A percentile compares a stretch with the other conserved stretches of the same genome.
Evolutionary conservation across 2,888 invertebrate genomes (phyloP).

Genomic region (Corbicula japonica): DNA sequence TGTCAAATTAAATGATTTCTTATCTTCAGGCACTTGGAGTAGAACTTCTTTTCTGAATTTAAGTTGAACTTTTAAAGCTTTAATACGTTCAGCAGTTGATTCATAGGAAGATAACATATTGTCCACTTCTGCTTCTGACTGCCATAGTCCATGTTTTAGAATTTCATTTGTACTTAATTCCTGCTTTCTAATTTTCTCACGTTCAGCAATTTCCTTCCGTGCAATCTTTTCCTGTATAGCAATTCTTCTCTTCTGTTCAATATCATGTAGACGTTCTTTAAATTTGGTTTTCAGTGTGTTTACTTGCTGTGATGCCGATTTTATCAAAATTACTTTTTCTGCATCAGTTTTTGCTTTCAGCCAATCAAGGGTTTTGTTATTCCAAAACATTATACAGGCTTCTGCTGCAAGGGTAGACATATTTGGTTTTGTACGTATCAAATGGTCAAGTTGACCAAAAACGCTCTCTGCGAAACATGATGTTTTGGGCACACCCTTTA

Average conservation of each 20-base stretch:
- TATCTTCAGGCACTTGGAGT: constrained; percentile 23
- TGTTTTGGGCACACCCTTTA: constrained; percentile 33
- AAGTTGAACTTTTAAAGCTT: constrained; percentile 34
- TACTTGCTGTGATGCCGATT: constrained; percentile 10
- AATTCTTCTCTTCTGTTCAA: constrained; percentile 25
- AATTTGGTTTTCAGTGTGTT: constrained; percentile 6
- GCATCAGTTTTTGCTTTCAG: constrained; percentile 4
- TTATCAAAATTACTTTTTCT: background rate
- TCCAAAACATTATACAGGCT: constrained; percentile 56
- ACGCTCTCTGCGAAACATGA: constrained; percentile 42
- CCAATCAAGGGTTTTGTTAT: constrained; percentile 50
- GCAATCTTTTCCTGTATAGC: constrained; percentile 15
- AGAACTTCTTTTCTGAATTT: constrained; percentile 41
- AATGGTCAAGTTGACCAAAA: constrained; percentile 5
- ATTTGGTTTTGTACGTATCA: constrained; percentile 35
- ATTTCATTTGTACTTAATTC: constrained; percentile 16
- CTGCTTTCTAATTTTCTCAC: constrained; percentile 25
- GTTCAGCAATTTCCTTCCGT: background rate
- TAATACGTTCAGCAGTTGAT: background rate
- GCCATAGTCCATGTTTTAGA: constrained; percentile 31
- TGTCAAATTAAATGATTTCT: constrained; percentile 25
- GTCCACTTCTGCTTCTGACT: constrained; percentile 28
- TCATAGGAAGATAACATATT: constrained; percentile 35
- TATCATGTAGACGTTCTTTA: constrained; percentile 26
- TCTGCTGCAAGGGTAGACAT: constrained; percentile 46